A percentile compares a stretch with the other conserved stretches of the same genome.
phyloP scores from a whole-genome alignment of 2,888 invertebrate genomes.

The Pseudococcus jackbeardsleyi region DNA sequence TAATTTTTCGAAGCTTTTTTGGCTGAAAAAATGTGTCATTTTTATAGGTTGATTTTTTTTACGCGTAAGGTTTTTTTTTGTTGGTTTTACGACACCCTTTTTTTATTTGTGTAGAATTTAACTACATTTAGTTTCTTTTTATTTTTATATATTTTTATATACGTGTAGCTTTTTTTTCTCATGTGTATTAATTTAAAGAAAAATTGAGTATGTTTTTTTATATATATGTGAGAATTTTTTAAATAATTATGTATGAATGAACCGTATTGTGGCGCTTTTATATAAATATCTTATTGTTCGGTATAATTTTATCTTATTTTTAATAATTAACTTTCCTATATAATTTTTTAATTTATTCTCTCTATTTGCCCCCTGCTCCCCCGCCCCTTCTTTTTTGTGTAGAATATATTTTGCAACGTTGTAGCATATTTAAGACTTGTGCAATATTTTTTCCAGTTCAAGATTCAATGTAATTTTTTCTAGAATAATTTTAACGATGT shows the following conservation, averaged over 20 bases:
- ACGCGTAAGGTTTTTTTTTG: slow-evolving; percentile 47
- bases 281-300: slow-evolving; percentile 31
- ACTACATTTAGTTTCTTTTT: slow-evolving; percentile 26
- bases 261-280: slow-evolving; percentile 48
- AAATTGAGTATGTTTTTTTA: slow-evolving; percentile 36
- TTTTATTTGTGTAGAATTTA: slow-evolving; percentile 41
- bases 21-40: slow-evolving; percentile 34
- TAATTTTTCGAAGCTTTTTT: slow-evolving; percentile 41
- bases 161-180: slow-evolving; percentile 50
- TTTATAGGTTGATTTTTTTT: slow-evolving; percentile 54
- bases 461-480: slow-evolving; percentile 46
- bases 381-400: slow-evolving; percentile 29
- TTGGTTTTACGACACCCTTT: slow-evolving; percentile 47
- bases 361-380: background rate
- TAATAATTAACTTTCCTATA: slow-evolving; percentile 55
- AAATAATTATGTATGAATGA: slow-evolving; percentile 29
- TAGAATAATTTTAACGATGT: slow-evolving; percentile 46
- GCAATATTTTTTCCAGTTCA: slow-evolving; percentile 56
- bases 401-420: slow-evolving; percentile 53
- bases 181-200: background rate
- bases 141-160: slow-evolving; percentile 56
- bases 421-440: slow-evolving; percentile 61
- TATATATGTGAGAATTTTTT: slow-evolving; percentile 41
- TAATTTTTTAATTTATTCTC: slow-evolving; percentile 45
- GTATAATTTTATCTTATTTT: slow-evolving; percentile 51